Base-by-base conservation (phyloP, 2,797 vertebrate species). In the Cyprinella venusta region DNA sequence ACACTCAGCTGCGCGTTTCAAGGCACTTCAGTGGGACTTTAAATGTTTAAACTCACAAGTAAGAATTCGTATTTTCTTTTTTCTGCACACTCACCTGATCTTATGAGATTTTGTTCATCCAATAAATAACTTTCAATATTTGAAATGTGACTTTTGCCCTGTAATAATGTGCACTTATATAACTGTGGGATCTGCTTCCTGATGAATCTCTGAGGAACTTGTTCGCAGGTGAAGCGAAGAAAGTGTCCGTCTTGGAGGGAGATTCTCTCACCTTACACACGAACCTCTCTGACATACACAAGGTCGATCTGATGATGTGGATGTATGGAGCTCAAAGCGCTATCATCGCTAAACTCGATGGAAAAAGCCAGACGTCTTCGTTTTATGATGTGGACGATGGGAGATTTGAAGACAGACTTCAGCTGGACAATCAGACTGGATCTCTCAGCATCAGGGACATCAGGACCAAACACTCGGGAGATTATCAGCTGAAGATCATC, bases 391-490 rank as follows among this genome's bases (percentile, higher is more conserved):
- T 16, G 4, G 67, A 69, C 15, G 67, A 69, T 24, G 67, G 38
- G 12, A 69, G 67, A 45, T 69, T 69, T 0, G 38, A 6, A 24
- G 38, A 69, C 21, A 3, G 67, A 24, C 67, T 69, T 5, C 67
- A 69, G 67, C 38, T 69, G 67, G 67, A 69, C 40, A 69, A 15
- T 42, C 38, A 69, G 67, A 69, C 68, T 0, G 68, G 68, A 24
- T 70, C 68, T 24, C 40, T 70, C 38, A 16, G 40, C 40, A 70
- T 45, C n/a, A 45, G 10, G 1, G 68, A 70, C 68, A 8, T 70
- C 6, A 70, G 68, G n/a, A 70, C 40, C 67, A 69, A 69, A 69
- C 68, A 45, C 68, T 70, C 68, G 2, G 68, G 68, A 70, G 68
- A 26, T 16, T 70, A 70, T 45, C 68, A 70, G 40, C 68, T 45